Evolutionary conservation across 2,797 vertebrate genomes (phyloP).

Genomic region (Myotis daubentonii): DNA sequence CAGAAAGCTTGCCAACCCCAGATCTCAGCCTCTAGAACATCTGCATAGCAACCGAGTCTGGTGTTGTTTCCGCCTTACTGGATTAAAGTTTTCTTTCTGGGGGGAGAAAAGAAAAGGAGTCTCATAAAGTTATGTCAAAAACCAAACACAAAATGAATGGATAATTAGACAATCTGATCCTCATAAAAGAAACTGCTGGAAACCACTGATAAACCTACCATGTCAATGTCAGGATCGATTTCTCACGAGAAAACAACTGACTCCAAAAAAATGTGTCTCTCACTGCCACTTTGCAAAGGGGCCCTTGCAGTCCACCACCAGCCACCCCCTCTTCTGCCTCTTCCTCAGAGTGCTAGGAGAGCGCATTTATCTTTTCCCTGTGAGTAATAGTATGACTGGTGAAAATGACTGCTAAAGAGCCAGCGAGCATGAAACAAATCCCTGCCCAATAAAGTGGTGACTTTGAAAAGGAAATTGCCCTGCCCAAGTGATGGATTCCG

Average conservation of each 20-base stretch:
- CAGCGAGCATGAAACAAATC: conserved; percentile 50
- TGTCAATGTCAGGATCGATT: neutral
- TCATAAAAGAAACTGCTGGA: conserved; percentile 25
- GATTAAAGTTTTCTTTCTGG: conserved; percentile 8
- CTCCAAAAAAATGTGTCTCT: conserved; percentile 35
- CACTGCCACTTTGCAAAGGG: neutral
- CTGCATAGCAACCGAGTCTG: neutral
- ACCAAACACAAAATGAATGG: conserved; percentile 35
- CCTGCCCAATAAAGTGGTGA: conserved; percentile 64
- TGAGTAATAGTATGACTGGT: conserved; percentile 23
- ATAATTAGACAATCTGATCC: neutral
- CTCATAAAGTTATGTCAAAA: conserved; percentile 1
- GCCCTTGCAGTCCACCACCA: neutral
- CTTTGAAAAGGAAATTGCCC: conserved; percentile 76
- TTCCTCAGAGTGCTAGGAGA: conserved; percentile 10
- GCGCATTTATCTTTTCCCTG: conserved; percentile 47
- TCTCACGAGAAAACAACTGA: neutral
- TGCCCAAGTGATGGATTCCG: conserved; percentile 58
- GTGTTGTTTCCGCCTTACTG: neutral
- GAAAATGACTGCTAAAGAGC: conserved; percentile 54
- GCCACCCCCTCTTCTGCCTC: neutral
- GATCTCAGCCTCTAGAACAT: neutral
- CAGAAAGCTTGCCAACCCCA: neutral
- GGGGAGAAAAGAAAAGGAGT: rapidly evolving
- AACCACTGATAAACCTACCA: conserved; percentile 12